Percentiles rank a stretch among this genome's conserved stretches.
These are phyloP conservation scores for Acanthococcus lagerstroemiae DNA, from an alignment of 2,888 invertebrate species.

Conservation along the genomic window DNA sequence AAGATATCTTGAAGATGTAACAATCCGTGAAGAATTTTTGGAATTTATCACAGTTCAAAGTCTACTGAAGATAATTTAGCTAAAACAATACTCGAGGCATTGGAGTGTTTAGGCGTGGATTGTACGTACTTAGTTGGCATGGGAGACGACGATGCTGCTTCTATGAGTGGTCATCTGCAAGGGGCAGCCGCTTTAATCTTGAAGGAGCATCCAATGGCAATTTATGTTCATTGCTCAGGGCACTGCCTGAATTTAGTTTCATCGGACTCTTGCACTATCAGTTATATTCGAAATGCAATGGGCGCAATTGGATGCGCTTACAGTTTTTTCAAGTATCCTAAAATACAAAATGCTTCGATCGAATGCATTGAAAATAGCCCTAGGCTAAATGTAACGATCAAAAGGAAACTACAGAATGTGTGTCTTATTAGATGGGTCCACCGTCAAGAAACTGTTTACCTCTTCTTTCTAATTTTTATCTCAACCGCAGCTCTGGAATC, in stretches of 20 bases:
- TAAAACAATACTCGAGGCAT: background rate
- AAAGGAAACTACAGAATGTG: background rate
- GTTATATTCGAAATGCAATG: constrained; percentile 7
- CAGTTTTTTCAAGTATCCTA: constrained; percentile 8
- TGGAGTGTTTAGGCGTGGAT: constrained; percentile 1
- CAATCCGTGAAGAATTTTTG: constrained; percentile 27
- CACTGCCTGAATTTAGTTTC: constrained; percentile 12
- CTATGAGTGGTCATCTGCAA: constrained; percentile 30
- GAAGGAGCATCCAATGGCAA: constrained; percentile 44
- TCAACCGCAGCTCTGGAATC: no score
- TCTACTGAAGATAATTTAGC: background rate
- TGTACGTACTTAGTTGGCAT: constrained; percentile 20
- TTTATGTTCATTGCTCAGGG: constrained; percentile 43
- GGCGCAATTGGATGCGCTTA: background rate
- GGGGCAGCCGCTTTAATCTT: constrained; percentile 25
- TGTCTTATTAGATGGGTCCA: constrained; percentile 23
- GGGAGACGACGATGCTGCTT: constrained; percentile 32
- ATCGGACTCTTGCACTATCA: background rate
- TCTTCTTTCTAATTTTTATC: no score
- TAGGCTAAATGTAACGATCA: background rate
- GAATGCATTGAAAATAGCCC: background rate
- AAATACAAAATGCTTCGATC: background rate
- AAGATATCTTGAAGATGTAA: no score
- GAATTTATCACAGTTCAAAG: constrained; percentile 3
- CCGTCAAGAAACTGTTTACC: constrained; percentile 30